Conservation (phyloP, 1,140 invertebrate genomes). For the Chionoecetes opilio region DNA sequence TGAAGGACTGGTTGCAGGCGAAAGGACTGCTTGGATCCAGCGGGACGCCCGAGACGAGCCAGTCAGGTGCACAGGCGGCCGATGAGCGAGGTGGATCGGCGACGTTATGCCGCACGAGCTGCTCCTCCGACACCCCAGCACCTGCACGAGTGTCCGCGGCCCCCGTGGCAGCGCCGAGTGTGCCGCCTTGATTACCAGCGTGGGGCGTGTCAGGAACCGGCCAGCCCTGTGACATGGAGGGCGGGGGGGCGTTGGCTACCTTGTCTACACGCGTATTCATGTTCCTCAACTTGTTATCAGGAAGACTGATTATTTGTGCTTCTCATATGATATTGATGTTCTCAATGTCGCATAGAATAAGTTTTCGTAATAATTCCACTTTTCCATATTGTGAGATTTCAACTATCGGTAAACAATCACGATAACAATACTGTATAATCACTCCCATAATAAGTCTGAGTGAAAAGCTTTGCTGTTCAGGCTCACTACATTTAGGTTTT, state of each 20-base stretch:
- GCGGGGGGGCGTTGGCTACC: conserved; percentile 64
- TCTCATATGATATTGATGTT: neutral
- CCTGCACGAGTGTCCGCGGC: conserved; percentile 55
- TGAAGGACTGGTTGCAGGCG: conserved; percentile 60
- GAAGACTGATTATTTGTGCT: neutral
- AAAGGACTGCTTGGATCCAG: neutral
- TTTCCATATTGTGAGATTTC: neutral
- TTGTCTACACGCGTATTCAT: conserved; percentile 52
- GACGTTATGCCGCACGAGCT: conserved; percentile 51
- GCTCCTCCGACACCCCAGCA: conserved; percentile 23
- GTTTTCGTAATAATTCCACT: neutral
- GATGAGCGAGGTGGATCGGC: conserved; percentile 27
- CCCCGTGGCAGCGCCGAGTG: conserved; percentile 34
- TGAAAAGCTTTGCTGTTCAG: neutral
- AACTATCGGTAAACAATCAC: neutral
- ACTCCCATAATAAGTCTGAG: too few relatives aligned
- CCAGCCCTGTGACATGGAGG: conserved; percentile 58
- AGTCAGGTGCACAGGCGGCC: neutral
- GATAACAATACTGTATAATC: neutral
- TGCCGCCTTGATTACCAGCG: conserved; percentile 62
- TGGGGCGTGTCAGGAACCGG: neutral
- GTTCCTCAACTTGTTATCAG: neutral
- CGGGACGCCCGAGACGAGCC: neutral
- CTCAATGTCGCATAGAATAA: neutral
- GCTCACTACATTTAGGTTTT: neutral